Base-by-base conservation (phyloP, 2,113 vertebrate genomes). In the Zosterops borbonicus region DNA sequence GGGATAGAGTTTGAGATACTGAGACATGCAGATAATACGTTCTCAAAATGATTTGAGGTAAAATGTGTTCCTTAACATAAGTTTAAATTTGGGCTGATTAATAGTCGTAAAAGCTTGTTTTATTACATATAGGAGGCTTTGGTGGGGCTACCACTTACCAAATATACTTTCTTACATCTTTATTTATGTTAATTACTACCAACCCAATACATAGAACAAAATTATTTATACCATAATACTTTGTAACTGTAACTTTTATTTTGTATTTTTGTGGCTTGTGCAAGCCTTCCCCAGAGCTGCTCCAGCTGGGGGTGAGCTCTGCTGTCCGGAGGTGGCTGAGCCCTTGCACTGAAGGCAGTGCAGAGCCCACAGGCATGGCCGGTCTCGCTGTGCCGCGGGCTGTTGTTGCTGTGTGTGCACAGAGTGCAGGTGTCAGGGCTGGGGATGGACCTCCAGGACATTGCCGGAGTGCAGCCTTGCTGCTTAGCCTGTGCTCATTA, bases 341-440 rank as follows among this genome's bases (percentile, higher is more conserved):
- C 42, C 37, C 18, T 37, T 25, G 25, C 21, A 3, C 42, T 50
- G 22, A 4, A 18, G 59, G 59, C 2, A 9, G 47, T 28, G 15
- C 47, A 2, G 18, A 12, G 18, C 18, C 28, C 16, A 15, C 4
- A 6, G 8, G 52, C 17, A 50, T 41, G 35, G 18, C 46, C 3
- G 2, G 2, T 10, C 5, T 4, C 0, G 0, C n/a, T 11, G n/a
- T 37, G 58, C 65, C 0, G 0, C 0, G 7, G 33, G 8, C 5
- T 1, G 5, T 29, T 24, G 44, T n/a, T 15, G 5, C 44, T 46
- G 12, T 11, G 55, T 1, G 1, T 4, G 23, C 7, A 0, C 1
- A 0, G 50, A 37, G 11, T 1, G 12, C 33, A 22, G 14, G 33
- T 22, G 11, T 14, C 9, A 18, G 50, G 7, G 53, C 16, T 0